These are phyloP conservation scores for Smittia aterrima DNA, from an alignment of 2,888 invertebrate genomes.

Conservation along the genomic window DNA sequence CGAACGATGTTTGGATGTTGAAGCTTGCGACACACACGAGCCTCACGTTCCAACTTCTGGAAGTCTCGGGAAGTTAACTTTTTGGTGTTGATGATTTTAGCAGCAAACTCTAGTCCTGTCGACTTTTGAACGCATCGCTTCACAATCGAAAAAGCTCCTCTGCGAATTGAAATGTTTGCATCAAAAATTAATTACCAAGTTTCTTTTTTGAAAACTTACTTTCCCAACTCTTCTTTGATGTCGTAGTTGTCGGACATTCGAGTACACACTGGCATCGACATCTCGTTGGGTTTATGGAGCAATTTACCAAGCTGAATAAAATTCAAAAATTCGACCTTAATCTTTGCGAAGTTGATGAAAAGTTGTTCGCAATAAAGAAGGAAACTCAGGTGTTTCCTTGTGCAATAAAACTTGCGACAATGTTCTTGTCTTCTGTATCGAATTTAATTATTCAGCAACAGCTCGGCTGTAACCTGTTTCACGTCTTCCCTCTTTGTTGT, in stretches of 20 bases:
- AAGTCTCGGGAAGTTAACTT: conserved; percentile 95
- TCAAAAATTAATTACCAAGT: too few species aligned
- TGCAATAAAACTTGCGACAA: not conserved
- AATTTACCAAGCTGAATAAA: conserved; percentile 37
- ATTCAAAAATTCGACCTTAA: conserved; percentile 35
- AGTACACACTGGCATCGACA: conserved; percentile 59
- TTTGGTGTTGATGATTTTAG: conserved; percentile 98
- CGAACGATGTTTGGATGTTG: conserved; percentile 98
- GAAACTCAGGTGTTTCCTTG: conserved; percentile 4
- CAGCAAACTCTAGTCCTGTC: conserved; percentile 92
- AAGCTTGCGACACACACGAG: conserved; percentile 93
- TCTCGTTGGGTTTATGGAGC: conserved; percentile 35
- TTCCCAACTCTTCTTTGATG: conserved; percentile 80
- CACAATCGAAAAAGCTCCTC: conserved; percentile 95
- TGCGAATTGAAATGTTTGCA: not conserved
- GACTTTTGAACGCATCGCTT: conserved; percentile 94
- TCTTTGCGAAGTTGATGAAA: conserved; percentile 9
- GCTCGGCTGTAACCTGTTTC: conserved; percentile 6
- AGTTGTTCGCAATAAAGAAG: not conserved
- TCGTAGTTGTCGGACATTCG: conserved; percentile 97
- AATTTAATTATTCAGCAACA: conserved; percentile 37
- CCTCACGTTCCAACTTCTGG: conserved; percentile 94
- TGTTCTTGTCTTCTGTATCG: conserved; percentile 1
- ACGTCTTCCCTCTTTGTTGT: not conserved
- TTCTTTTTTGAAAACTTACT: conserved; percentile 68